phyloP scores from a whole-genome alignment of 2,888 invertebrate species.

The Ecliptopera silaceata region DNA sequence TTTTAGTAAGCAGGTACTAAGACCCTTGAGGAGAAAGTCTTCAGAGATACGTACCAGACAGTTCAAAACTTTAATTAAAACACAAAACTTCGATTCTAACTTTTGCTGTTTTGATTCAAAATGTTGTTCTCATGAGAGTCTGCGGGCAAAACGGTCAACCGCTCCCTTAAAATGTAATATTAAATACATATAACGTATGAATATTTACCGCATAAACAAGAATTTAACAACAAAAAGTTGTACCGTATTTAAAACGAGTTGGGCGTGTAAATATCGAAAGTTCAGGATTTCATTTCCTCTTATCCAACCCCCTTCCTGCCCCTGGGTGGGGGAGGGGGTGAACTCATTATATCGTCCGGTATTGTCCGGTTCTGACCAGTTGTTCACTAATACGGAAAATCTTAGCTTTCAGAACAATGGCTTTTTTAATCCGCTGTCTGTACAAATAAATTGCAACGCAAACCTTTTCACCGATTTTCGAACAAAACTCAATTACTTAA shows the following conservation, averaged over 20 bases:
- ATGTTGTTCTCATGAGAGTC: background rate
- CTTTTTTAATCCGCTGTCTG: constrained; percentile 23
- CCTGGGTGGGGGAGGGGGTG: constrained; percentile 15
- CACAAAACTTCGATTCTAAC: background rate
- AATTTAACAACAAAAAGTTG: constrained; percentile 43
- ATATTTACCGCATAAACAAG: constrained; percentile 7
- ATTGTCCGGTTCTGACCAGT: constrained; percentile 31
- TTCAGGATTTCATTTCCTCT: constrained; percentile 61
- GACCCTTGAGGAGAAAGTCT: background rate
- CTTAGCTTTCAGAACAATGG: constrained; percentile 26
- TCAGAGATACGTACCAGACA: background rate
- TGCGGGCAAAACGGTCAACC: background rate
- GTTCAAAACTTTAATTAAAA: background rate
- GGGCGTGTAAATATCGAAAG: constrained; percentile 57
- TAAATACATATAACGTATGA: background rate
- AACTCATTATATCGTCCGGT: constrained; percentile 46
- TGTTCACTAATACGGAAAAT: constrained; percentile 26
- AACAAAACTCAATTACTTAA: no score
- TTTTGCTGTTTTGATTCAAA: background rate
- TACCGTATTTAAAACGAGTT: constrained; percentile 44
- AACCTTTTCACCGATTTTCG: no score
- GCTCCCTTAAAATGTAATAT: background rate
- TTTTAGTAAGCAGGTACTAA: background rate
- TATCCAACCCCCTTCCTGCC: constrained; percentile 25
- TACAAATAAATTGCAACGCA: background rate